Conservation (phyloP, 2,888 invertebrate species). For the Scaptomyza flava region DNA sequence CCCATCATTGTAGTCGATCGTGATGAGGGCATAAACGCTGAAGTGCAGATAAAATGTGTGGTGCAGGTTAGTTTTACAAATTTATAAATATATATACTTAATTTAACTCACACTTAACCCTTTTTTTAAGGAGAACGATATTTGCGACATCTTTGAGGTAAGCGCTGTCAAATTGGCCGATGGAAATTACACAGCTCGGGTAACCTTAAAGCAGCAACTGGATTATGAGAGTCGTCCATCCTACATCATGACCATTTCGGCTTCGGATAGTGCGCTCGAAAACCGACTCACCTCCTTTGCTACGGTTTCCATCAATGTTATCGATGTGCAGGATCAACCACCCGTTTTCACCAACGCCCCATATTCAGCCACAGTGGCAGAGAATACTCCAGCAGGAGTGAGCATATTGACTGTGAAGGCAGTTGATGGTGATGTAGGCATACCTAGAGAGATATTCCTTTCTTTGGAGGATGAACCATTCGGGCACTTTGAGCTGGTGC, state of each 20-base stretch:
- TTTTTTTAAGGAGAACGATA: slow-evolving; percentile 86
- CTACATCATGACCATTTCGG: slow-evolving; percentile 89
- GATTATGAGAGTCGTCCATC: slow-evolving; percentile 92
- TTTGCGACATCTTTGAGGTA: slow-evolving; percentile 89
- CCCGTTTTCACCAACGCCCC: slow-evolving; percentile 93
- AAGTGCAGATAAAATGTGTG: slow-evolving; percentile 88
- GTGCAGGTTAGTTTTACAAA: slow-evolving; percentile 85
- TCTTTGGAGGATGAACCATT: slow-evolving; percentile 89
- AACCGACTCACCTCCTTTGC: slow-evolving; percentile 88
- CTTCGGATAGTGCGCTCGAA: slow-evolving; percentile 87
- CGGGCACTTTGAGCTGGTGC: slow-evolving; percentile 88
- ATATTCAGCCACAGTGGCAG: slow-evolving; percentile 90
- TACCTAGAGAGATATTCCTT: slow-evolving; percentile 88
- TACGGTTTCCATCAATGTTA: slow-evolving; percentile 90
- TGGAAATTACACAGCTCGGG: slow-evolving; percentile 89
- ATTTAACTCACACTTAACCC: not conserved
- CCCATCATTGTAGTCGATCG: slow-evolving; percentile 89
- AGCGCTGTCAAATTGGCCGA: slow-evolving; percentile 88
- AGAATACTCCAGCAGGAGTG: slow-evolving; percentile 89
- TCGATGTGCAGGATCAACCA: slow-evolving; percentile 93
- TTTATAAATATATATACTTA: not conserved
- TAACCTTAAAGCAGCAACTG: slow-evolving; percentile 88
- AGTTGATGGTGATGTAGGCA: slow-evolving; percentile 92
- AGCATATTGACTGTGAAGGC: slow-evolving; percentile 90
- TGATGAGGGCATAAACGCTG: slow-evolving; percentile 90